A percentile compares a stretch with the other conserved stretches of the same genome.
Evolutionary conservation across 2,113 vertebrate genomes (phyloP).

Genomic region (Poicephalus meyeri): DNA sequence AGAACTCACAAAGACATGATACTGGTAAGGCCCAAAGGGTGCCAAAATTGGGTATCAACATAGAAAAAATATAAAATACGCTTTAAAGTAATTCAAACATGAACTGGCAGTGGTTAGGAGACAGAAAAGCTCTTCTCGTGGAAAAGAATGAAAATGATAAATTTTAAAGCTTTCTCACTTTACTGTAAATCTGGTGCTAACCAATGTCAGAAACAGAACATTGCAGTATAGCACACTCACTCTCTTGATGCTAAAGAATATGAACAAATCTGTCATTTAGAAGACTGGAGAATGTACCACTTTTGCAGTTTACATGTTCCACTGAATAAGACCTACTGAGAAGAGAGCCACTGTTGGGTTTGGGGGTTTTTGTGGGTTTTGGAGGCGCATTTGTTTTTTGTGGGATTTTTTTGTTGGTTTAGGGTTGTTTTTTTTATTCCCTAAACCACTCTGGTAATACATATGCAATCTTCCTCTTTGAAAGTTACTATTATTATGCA

Average conservation of each 20-base stretch:
- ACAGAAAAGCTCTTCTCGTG: neutral
- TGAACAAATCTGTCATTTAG: neutral
- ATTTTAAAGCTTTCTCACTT: neutral
- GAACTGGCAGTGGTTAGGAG: neutral
- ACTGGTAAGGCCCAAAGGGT: neutral
- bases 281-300: neutral
- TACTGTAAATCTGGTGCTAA: neutral
- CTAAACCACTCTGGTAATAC: neutral
- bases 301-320: neutral
- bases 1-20: neutral
- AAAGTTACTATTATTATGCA: slow-evolving; percentile 21
- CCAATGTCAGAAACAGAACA: neutral
- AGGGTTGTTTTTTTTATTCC: neutral
- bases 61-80: neutral
- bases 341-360: neutral
- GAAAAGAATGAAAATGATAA: neutral
- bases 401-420: neutral
- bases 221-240: neutral
- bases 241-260: neutral
- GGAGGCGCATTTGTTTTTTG: neutral
- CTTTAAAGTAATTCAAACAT: neutral
- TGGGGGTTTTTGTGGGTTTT: neutral
- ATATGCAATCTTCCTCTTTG: neutral
- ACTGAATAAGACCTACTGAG: neutral
- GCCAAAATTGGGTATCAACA: neutral